phyloP scores from a whole-genome alignment of 2,888 invertebrate species.

The Yponomeuta cagnagella region DNA sequence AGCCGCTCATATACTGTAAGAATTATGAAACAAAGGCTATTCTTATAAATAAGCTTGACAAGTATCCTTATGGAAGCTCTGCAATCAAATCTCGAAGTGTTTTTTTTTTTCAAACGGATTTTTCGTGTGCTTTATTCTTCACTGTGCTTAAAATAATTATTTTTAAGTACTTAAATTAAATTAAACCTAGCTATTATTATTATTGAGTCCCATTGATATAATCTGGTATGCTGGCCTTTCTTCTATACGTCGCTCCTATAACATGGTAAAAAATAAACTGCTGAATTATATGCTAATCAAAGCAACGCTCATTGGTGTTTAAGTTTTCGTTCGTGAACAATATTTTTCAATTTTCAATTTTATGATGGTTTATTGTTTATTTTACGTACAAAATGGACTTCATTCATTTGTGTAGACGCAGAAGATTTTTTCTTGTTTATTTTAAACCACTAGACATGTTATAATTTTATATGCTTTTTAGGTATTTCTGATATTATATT shows the following conservation, averaged over 20 bases:
- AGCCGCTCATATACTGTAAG: background rate
- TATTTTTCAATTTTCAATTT: background rate
- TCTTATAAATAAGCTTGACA: background rate
- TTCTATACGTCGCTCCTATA: background rate
- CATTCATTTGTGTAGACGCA: background rate
- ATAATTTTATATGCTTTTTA: background rate
- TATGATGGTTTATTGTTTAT: background rate
- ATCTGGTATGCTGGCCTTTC: background rate
- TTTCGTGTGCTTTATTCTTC: too few relatives aligned
- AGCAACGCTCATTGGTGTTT: constrained; percentile 1
- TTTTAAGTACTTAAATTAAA: background rate
- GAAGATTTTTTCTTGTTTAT: background rate
- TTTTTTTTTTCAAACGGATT: background rate
- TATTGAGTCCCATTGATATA: constrained; percentile 3
- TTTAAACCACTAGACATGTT: background rate
- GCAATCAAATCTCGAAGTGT: background rate
- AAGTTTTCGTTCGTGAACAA: background rate
- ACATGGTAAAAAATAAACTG: background rate
- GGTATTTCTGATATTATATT: background rate
- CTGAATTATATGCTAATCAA: background rate
- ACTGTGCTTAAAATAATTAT: background rate
- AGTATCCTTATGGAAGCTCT: background rate
- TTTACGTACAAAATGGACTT: background rate
- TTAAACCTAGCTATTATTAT: background rate
- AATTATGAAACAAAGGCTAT: background rate